phyloP scores from a whole-genome alignment of 2,113 vertebrate species.

The Hydrochoerus hydrochaeris region DNA sequence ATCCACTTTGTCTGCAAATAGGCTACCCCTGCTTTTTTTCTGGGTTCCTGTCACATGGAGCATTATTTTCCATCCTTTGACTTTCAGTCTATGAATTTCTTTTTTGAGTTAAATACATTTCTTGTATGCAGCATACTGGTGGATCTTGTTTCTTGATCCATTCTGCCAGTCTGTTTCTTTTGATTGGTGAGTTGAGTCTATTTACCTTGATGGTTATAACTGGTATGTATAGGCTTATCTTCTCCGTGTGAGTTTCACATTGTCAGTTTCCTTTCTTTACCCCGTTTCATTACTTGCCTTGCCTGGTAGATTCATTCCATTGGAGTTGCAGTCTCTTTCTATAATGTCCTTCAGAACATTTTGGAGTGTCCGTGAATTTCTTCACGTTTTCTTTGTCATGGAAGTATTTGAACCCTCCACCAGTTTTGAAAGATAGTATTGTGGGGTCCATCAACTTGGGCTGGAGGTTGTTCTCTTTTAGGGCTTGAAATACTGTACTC shows the following conservation, averaged over 20 bases:
- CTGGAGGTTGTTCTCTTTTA: background rate
- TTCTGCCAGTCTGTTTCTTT: background rate
- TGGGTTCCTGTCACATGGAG: background rate
- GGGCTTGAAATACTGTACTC: background rate
- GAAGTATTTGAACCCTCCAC: background rate
- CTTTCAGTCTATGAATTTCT: background rate
- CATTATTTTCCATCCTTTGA: background rate
- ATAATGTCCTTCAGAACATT: background rate
- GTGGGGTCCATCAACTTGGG: background rate
- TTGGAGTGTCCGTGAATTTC: background rate
- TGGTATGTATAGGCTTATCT: background rate
- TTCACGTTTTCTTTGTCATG: background rate
- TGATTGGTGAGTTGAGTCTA: background rate
- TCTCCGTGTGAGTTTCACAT: background rate
- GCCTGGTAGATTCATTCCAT: background rate
- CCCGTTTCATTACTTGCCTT: background rate
- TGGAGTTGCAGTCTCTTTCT: background rate
- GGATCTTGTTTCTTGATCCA: background rate
- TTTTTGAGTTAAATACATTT: background rate
- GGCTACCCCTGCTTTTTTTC: background rate
- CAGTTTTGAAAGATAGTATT: background rate
- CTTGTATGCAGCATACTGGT: background rate
- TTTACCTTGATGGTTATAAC: background rate
- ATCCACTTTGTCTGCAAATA: too few relatives aligned
- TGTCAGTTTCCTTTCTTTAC: background rate